Evolutionary conservation across 2,797 vertebrate genomes (phyloP), one percentile per base, ranked within the genome.

Genomic region (Sus cebifrons): DNA sequence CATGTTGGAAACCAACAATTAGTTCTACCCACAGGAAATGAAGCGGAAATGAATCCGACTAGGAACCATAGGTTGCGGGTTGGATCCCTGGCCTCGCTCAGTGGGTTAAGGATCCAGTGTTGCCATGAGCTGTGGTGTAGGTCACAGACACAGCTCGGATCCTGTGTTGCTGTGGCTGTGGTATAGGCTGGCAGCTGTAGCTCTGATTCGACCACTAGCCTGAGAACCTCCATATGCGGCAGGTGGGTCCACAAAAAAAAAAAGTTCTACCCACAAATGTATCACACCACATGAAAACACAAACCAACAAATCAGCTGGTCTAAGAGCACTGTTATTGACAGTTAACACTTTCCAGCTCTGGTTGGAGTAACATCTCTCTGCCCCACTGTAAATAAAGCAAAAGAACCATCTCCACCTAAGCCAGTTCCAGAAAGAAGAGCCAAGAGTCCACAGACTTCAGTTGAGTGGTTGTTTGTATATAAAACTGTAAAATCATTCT

Each of bases 401-500:
- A 64, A n/a, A 58, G 29, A 82, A 71, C 13, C 27, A 3, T 60
- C 49, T 62, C 64, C 40, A 44, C 44, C 4, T 27, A 67, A 78
- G 77, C 16, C 82, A 83, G 5, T 40, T 90, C 81, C 52, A 27
- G 52, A 86, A 82, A 75, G 20, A 32, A 95, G 6, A 11, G 17
- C 60, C 10, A 29, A 27, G 7, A 91, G 21, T 44, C 21, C 77
- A 71, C 1, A 49, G 32, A 54, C n/a, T 56, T 64, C 23, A 89
- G 21, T 3, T 64, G 44, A 70, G 32, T 36, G 17, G 32, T 49
- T 56, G 64, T 54, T 71, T 68, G 21, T 20, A 36, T 29, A 62
- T n/a, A 11, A 32, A 96, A 89, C 1, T 86, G 20, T 67, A 85
- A 94, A 92, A 60, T 23, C 20, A 74, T 58, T 81, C 89, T 12